These are phyloP conservation scores for Melanotaenia duboulayi DNA, from an alignment of 2,113 vertebrate species.

Conservation along the genomic window DNA sequence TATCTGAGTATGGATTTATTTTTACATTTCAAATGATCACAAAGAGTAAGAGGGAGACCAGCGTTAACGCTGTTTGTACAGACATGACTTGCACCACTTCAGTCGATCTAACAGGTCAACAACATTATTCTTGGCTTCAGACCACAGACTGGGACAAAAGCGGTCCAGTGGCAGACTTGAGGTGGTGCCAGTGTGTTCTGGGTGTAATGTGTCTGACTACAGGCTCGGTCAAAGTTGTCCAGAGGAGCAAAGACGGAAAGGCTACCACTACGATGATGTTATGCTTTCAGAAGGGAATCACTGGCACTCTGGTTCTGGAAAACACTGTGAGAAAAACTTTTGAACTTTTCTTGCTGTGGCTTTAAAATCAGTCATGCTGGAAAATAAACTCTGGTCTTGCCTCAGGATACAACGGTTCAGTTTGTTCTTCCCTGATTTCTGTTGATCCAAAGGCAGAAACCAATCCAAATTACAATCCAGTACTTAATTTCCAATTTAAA, in stretches of 20 bases:
- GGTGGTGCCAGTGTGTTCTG: slow-evolving; percentile 63
- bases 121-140: slow-evolving; percentile 66
- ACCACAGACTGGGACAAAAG: slow-evolving; percentile 38
- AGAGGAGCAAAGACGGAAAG: slow-evolving; percentile 14
- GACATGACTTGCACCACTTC: slow-evolving; percentile 47
- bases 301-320: background rate
- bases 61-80: slow-evolving; percentile 53
- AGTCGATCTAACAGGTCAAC: slow-evolving; percentile 53
- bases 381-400: background rate
- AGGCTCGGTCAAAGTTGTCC: slow-evolving; percentile 34
- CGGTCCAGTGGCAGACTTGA: slow-evolving; percentile 52
- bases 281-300: slow-evolving; percentile 23
- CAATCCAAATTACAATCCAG: background rate
- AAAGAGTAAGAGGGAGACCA: slow-evolving; percentile 22
- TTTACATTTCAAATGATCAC: background rate
- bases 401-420: background rate
- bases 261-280: slow-evolving; percentile 34
- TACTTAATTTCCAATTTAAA: background rate
- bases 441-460: background rate
- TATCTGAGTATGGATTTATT: slow-evolving; percentile 2
- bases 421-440: background rate
- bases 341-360: background rate
- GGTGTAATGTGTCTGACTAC: slow-evolving; percentile 55
- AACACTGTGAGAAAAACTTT: slow-evolving; percentile 9
- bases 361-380: slow-evolving; percentile 11